Evolutionary conservation across 2,888 invertebrate genomes (phyloP).

Genomic region (Bellardia pandia): DNA sequence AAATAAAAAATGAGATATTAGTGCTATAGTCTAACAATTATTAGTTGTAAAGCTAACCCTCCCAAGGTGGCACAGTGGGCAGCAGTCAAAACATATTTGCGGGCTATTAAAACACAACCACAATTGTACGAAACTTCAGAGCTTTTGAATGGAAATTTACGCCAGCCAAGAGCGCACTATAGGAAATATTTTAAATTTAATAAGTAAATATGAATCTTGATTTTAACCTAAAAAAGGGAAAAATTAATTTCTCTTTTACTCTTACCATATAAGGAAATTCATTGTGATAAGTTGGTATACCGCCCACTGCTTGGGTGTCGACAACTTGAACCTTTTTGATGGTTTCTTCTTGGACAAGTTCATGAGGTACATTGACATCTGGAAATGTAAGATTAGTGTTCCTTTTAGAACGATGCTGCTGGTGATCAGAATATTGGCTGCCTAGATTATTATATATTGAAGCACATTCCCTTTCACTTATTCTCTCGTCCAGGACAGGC

Average conservation of each 20-base stretch:
- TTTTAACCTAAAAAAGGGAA: neutral
- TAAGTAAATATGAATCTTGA: too few relatives aligned
- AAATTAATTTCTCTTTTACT: neutral
- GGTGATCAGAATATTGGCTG: neutral
- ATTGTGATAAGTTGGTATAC: neutral
- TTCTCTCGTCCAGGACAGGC: neutral
- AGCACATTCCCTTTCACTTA: slow-evolving; percentile 33
- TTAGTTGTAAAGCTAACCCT: slow-evolving; percentile 47
- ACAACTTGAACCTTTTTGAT: slow-evolving; percentile 26
- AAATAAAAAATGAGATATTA: slow-evolving; percentile 19
- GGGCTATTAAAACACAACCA: slow-evolving; percentile 62
- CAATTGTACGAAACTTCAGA: slow-evolving; percentile 52
- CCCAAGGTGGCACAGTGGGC: slow-evolving; percentile 67
- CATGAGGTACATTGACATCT: neutral
- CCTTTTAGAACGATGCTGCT: neutral
- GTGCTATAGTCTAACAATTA: neutral
- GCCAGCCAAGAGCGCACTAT: slow-evolving; percentile 69
- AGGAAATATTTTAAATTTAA: neutral
- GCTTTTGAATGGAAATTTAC: neutral
- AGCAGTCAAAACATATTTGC: slow-evolving; percentile 62
- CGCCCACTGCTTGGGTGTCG: neutral
- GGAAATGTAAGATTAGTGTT: neutral
- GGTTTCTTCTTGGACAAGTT: slow-evolving; percentile 13
- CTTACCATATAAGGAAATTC: slow-evolving; percentile 28
- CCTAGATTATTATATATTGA: slow-evolving; percentile 18